phyloP scores from a whole-genome alignment of 1,140 invertebrate genomes.

The Scylla paramamosain region DNA sequence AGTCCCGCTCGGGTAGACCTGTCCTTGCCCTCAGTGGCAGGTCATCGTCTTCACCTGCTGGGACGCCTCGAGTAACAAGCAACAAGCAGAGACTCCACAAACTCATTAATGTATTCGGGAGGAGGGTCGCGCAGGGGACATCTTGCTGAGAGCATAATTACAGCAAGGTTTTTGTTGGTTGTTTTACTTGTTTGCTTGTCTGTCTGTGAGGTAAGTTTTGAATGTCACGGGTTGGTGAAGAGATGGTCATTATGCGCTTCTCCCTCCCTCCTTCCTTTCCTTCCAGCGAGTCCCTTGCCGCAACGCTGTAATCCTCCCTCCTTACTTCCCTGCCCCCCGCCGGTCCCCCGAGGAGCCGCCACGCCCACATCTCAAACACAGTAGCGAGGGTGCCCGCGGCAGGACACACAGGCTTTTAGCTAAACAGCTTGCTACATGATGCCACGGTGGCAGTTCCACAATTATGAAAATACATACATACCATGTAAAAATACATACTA shows the following conservation, averaged over 20 bases:
- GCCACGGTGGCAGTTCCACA: background rate
- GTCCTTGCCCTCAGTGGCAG: background rate
- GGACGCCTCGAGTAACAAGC: background rate
- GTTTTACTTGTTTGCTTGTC: background rate
- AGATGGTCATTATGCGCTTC: background rate
- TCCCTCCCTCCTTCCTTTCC: background rate
- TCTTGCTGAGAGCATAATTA: background rate
- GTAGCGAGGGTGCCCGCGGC: conserved; percentile 9
- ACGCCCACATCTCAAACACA: conserved; percentile 63
- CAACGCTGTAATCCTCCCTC: background rate
- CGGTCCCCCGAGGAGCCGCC: conserved; percentile 2
- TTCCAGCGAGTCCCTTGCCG: background rate
- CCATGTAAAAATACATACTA: too few species aligned
- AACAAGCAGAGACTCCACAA: background rate
- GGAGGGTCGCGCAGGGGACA: background rate
- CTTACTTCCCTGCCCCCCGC: background rate
- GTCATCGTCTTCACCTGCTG: background rate
- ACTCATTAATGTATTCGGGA: background rate
- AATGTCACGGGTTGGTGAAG: conserved; percentile 8
- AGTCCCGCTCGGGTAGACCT: background rate
- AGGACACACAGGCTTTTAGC: conserved; percentile 30
- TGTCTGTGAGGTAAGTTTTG: background rate
- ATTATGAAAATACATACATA: background rate
- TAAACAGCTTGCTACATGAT: conserved; percentile 3
- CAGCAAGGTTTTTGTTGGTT: background rate